Conservation (phyloP, 2,888 invertebrate genomes). For the Pachydiplax longipennis region DNA sequence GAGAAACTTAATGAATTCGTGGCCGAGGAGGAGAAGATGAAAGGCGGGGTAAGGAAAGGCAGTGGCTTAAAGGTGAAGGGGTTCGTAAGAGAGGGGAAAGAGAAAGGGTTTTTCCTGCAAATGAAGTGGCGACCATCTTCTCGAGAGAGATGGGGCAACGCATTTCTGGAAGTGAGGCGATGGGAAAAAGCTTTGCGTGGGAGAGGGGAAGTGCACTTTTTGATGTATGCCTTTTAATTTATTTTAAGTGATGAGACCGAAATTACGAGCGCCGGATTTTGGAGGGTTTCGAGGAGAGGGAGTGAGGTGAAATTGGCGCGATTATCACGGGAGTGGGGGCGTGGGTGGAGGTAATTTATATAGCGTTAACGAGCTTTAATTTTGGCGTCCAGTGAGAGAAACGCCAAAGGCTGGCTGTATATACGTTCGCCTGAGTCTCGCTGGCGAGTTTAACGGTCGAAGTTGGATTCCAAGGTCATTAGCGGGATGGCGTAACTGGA, state of each 20-base stretch:
- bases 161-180: background rate
- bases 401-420: background rate
- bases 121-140: background rate
- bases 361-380: conserved; percentile 33
- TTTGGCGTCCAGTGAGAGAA: background rate
- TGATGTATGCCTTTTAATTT: conserved; percentile 34
- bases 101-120: background rate
- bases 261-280: conserved; percentile 8
- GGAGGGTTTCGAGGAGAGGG: background rate
- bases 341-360: background rate
- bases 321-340: background rate
- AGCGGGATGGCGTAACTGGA: too few relatives aligned
- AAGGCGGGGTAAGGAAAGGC: background rate
- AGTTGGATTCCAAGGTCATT: too few relatives aligned
- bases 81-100: background rate
- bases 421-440: too few relatives aligned
- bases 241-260: background rate
- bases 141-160: background rate
- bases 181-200: background rate
- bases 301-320: conserved; percentile 11
- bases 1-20: background rate
- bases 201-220: background rate
- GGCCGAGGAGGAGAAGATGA: background rate
- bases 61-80: background rate
- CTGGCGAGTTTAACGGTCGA: too few relatives aligned